Conservation (phyloP, 2,797 vertebrate genomes). For the Darevskia mixta region DNA sequence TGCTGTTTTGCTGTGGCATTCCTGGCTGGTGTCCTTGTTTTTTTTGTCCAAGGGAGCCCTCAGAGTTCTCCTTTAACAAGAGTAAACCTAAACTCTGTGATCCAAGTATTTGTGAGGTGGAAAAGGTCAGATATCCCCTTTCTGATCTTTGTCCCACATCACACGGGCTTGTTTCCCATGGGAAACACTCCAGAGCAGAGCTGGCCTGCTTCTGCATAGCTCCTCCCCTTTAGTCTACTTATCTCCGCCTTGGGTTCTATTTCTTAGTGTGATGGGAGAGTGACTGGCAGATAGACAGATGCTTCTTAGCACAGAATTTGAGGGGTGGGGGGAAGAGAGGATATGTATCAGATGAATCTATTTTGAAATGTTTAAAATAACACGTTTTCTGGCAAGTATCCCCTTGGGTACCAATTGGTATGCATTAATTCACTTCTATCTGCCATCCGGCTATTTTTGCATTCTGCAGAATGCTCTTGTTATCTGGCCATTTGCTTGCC, state of each 20-base stretch:
- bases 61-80: too few species aligned
- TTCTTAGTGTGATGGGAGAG: background rate
- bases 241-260: background rate
- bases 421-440: constrained; percentile 35
- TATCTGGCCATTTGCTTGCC: constrained; percentile 22
- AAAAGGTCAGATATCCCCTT: background rate
- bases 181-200: background rate
- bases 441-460: constrained; percentile 10
- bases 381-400: constrained; percentile 27
- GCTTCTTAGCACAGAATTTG: background rate
- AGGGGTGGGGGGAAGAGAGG: background rate
- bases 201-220: background rate
- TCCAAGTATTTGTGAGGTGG: background rate
- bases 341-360: constrained; percentile 31
- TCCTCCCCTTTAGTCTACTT: background rate
- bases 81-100: background rate
- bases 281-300: background rate
- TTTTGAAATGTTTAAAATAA: constrained; percentile 46
- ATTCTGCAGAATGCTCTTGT: background rate
- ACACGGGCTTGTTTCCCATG: background rate
- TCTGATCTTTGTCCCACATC: background rate
- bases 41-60: too few species aligned
- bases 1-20: too few species aligned
- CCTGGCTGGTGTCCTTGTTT: too few species aligned
- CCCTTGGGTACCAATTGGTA: constrained; percentile 31